A percentile compares a stretch with the other conserved stretches of the same genome.
Evolutionary conservation across 2,888 invertebrate genomes (phyloP).

Genomic region (Heliconius cydno): DNA sequence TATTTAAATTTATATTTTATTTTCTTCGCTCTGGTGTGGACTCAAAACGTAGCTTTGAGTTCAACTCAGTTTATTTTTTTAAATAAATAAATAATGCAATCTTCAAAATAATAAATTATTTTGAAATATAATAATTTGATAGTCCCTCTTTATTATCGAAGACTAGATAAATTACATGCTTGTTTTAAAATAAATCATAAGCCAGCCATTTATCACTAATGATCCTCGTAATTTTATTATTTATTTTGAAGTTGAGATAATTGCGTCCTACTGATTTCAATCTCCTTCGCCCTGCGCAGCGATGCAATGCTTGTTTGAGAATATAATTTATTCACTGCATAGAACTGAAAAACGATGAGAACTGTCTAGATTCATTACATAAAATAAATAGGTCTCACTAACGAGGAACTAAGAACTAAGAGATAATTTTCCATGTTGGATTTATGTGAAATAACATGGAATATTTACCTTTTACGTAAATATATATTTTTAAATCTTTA

Average conservation of each 20-base stretch:
- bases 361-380: constrained; percentile 19
- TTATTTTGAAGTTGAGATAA: background rate
- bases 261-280: background rate
- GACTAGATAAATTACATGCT: too few relatives aligned
- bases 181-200: too few relatives aligned
- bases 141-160: too few relatives aligned
- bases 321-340: background rate
- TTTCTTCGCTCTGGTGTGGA: too few relatives aligned
- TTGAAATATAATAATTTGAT: too few relatives aligned
- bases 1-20: too few relatives aligned
- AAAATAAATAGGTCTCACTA: constrained; percentile 27
- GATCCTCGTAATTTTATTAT: background rate
- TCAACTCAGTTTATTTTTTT: too few relatives aligned
- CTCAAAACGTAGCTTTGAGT: too few relatives aligned
- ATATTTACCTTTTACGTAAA: background rate
- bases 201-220: background rate
- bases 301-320: background rate
- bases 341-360: background rate
- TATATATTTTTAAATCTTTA: too few relatives aligned
- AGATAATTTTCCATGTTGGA: constrained; percentile 5
- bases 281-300: too few relatives aligned
- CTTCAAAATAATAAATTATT: too few relatives aligned
- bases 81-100: too few relatives aligned
- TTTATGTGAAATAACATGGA: background rate
- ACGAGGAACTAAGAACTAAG: constrained; percentile 16